phyloP scores from a whole-genome alignment of 2,113 vertebrate species.

The Noctilio leporinus region DNA sequence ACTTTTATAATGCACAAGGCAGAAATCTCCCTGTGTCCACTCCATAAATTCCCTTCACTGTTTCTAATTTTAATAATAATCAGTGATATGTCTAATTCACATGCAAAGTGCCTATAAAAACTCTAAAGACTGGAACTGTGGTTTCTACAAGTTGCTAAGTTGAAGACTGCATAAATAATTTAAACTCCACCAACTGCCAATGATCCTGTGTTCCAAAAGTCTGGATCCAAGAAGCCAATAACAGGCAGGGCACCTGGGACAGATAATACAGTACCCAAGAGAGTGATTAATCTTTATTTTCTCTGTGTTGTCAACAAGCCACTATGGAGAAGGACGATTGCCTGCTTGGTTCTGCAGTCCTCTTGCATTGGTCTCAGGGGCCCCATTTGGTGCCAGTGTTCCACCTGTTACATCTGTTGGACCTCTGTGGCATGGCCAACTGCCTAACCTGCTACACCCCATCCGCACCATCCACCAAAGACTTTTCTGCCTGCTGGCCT shows the following conservation, averaged over 20 bases:
- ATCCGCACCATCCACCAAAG: background rate
- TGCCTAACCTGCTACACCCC: background rate
- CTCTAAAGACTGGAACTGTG: background rate
- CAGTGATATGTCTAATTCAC: background rate
- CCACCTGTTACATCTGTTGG: background rate
- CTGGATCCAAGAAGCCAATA: background rate
- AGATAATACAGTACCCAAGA: background rate
- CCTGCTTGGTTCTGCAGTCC: background rate
- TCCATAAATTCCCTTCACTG: background rate
- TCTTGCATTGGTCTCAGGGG: background rate
- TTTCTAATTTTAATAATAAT: background rate
- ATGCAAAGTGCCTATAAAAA: background rate
- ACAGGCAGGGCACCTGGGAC: background rate
- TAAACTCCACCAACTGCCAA: conserved; percentile 29
- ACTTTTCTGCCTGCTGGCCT: background rate
- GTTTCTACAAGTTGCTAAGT: conserved; percentile 49
- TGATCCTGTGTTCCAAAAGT: conserved; percentile 39
- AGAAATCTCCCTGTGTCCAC: background rate
- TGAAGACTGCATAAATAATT: conserved; percentile 58
- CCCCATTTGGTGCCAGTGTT: background rate
- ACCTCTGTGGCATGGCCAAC: background rate
- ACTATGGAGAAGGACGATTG: background rate
- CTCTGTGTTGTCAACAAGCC: background rate
- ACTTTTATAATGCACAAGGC: background rate
- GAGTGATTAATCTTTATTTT: background rate